phyloP scores from a whole-genome alignment of 2,888 invertebrate genomes.

The Ennomos erosarius region DNA sequence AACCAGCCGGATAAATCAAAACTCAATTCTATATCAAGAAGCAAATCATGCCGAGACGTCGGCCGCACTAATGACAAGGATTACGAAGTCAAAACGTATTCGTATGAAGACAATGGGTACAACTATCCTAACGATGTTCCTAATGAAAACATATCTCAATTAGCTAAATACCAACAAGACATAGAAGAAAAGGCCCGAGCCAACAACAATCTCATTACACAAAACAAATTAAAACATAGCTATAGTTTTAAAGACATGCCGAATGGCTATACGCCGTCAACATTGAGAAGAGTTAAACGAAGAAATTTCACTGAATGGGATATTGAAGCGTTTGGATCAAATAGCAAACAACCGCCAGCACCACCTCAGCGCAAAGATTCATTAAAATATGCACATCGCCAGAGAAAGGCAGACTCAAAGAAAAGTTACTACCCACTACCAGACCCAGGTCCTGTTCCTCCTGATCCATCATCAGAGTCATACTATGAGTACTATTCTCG shows the following conservation, averaged over 20 bases:
- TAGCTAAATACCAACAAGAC: slow-evolving; percentile 87
- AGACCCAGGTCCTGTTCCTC: slow-evolving; percentile 77
- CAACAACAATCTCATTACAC: slow-evolving; percentile 82
- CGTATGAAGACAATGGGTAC: slow-evolving; percentile 65
- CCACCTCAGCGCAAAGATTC: slow-evolving; percentile 81
- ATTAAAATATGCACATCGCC: slow-evolving; percentile 80
- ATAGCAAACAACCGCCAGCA: slow-evolving; percentile 69
- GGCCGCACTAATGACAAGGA: slow-evolving; percentile 66
- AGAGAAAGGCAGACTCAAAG: slow-evolving; percentile 77
- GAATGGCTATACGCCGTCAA: slow-evolving; percentile 86
- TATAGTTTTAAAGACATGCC: slow-evolving; percentile 86
- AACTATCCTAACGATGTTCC: slow-evolving; percentile 64
- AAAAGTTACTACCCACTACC: slow-evolving; percentile 74
- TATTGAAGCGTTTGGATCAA: slow-evolving; percentile 71
- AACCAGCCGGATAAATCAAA: slow-evolving; percentile 62
- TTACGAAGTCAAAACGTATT: slow-evolving; percentile 62
- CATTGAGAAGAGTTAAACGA: slow-evolving; percentile 82
- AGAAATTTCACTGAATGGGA: slow-evolving; percentile 86
- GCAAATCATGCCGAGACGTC: slow-evolving; percentile 80
- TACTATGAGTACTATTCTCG: slow-evolving; percentile 83
- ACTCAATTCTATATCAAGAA: slow-evolving; percentile 80
- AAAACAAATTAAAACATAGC: slow-evolving; percentile 82
- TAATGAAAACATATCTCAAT: slow-evolving; percentile 78
- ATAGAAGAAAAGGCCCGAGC: slow-evolving; percentile 82
- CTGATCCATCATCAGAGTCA: slow-evolving; percentile 78